Percentiles rank a stretch among this genome's conserved stretches.
phyloP scores from a whole-genome alignment of 1,140 invertebrate species.

The Nylanderia fulva region DNA sequence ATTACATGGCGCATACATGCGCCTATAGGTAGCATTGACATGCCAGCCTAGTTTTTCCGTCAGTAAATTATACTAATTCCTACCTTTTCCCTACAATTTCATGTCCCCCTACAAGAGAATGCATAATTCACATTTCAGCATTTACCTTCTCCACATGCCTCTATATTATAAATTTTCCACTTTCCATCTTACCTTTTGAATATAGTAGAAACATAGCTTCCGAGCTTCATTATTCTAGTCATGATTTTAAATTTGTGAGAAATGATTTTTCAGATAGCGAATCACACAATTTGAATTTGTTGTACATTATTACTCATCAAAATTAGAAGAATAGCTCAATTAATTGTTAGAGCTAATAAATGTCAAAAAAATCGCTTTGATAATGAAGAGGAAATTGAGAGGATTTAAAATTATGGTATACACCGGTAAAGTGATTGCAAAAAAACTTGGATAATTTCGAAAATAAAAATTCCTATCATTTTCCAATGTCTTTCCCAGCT shows the following conservation, averaged over 20 bases:
- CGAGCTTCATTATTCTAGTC: not conserved
- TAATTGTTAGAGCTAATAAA: not conserved
- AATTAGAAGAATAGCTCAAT: not conserved
- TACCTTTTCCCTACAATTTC: conserved; percentile 22
- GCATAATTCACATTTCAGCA: conserved; percentile 50
- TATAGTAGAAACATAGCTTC: not conserved
- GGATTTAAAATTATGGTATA: not conserved
- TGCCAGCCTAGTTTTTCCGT: conserved; percentile 39
- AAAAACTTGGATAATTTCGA: not conserved
- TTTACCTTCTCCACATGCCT: conserved; percentile 25
- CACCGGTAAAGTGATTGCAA: not conserved
- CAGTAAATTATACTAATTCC: conserved; percentile 45
- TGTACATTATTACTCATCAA: not conserved
- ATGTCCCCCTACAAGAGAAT: conserved; percentile 23
- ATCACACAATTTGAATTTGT: not conserved
- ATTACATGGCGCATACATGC: not conserved
- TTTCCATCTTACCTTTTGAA: not conserved
- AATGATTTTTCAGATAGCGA: not conserved
- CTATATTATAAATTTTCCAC: conserved; percentile 30
- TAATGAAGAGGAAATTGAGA: not conserved
- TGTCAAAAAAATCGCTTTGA: not conserved
- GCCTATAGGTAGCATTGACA: conserved; percentile 5
- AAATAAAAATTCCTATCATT: conserved; percentile 2
- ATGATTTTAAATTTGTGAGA: not conserved
- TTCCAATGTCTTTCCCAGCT: conserved; percentile 4